phyloP scores from a whole-genome alignment of 2,888 invertebrate genomes.

The Orthosia gracilis region DNA sequence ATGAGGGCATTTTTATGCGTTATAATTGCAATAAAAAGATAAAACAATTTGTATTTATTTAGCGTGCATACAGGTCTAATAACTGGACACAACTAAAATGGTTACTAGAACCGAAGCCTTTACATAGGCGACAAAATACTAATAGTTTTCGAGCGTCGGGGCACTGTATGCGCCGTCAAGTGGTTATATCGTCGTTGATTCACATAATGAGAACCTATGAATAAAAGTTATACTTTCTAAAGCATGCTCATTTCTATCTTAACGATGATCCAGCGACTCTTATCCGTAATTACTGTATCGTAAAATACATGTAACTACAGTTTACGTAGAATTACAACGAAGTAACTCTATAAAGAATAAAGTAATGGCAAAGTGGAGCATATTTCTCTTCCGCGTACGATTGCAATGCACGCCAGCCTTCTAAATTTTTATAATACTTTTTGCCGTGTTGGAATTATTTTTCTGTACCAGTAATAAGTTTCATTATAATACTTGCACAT shows the following conservation, averaged over 20 bases:
- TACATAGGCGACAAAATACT: no score
- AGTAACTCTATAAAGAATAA: conserved; percentile 40
- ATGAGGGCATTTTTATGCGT: no score
- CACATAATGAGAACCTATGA: conserved; percentile 5
- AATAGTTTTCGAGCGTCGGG: no score
- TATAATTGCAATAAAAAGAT: no score
- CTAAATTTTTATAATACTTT: conserved; percentile 62
- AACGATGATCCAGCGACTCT: conserved; percentile 30
- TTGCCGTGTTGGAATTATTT: conserved; percentile 56
- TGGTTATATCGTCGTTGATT: no score
- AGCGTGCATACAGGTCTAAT: no score
- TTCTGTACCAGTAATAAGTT: conserved; percentile 47
- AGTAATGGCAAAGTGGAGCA: conserved; percentile 60
- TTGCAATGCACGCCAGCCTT: conserved; percentile 61
- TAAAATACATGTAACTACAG: conserved; percentile 34
- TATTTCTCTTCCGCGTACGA: conserved; percentile 62
- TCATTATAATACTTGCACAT: conserved; percentile 61
- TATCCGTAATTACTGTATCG: conserved; percentile 36
- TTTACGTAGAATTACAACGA: conserved; percentile 40
- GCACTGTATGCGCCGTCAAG: no score
- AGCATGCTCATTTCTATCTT: conserved; percentile 43
- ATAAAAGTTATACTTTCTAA: conserved; percentile 30
- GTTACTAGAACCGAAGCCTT: no score
- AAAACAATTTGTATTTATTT: no score
- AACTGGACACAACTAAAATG: no score